These are phyloP conservation scores for Ceratothoa steindachneri DNA, from an alignment of 2,888 invertebrate species.

Conservation along the genomic window DNA sequence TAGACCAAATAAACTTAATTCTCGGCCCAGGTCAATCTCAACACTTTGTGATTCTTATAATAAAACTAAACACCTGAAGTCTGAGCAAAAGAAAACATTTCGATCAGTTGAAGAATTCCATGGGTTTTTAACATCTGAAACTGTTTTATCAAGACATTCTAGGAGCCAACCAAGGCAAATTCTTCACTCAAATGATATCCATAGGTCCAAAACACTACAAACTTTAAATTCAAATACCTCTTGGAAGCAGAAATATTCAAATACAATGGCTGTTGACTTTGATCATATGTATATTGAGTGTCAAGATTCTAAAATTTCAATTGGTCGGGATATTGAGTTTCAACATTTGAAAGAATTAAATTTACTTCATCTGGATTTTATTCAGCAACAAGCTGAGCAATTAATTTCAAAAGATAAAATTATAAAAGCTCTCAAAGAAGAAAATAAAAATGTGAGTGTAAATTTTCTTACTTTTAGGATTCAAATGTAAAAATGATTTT, in stretches of 20 bases:
- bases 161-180: neutral
- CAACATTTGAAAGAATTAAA: conserved; percentile 63
- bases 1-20: conserved; percentile 8
- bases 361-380: conserved; percentile 76
- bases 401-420: conserved; percentile 74
- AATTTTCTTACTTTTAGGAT: no score
- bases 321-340: conserved; percentile 41
- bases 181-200: neutral
- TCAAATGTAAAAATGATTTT: no score
- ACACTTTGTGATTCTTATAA: neutral
- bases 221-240: neutral
- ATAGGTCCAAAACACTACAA: neutral
- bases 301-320: conserved; percentile 38
- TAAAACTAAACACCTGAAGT: neutral
- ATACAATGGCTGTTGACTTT: conserved; percentile 45
- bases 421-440: conserved; percentile 66
- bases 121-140: conserved; percentile 3
- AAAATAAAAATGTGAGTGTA: conserved; percentile 71
- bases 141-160: neutral
- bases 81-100: neutral
- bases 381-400: conserved; percentile 83
- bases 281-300: conserved; percentile 47
- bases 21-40: neutral
- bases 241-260: neutral
- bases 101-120: conserved; percentile 1